Percentiles rank a stretch among this genome's conserved stretches.
phyloP scores from a whole-genome alignment of 2,797 vertebrate species.

The Hozukius guyotensis region DNA sequence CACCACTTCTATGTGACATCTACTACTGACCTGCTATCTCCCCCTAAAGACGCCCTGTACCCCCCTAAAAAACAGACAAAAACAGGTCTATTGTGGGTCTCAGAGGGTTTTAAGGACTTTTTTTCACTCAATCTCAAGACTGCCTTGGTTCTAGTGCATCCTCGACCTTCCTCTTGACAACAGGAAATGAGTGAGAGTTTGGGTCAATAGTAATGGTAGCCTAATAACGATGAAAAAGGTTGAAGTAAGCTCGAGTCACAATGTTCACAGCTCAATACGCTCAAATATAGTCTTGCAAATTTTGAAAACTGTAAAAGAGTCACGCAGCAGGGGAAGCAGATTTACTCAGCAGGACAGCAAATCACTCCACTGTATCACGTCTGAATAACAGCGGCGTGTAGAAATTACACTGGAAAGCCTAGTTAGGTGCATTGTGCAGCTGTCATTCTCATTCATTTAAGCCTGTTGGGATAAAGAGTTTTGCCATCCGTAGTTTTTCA shows the following conservation, averaged over 20 bases:
- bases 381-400: neutral
- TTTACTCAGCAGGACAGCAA: neutral
- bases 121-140: neutral
- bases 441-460: neutral
- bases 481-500: neutral
- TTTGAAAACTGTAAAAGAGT: neutral
- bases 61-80: no score
- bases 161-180: neutral
- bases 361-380: neutral
- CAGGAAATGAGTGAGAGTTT: neutral
- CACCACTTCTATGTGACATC: no score
- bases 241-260: neutral
- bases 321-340: neutral
- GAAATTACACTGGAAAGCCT: neutral
- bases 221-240: neutral
- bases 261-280: neutral
- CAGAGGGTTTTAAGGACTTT: neutral
- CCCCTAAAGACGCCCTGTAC: no score
- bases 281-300: neutral
- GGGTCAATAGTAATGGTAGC: neutral
- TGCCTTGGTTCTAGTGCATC: neutral
- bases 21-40: no score
- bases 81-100: no score
- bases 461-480: neutral
- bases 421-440: neutral